phyloP scores from a whole-genome alignment of 2,113 vertebrate species.

The Psittacara wagleri region DNA sequence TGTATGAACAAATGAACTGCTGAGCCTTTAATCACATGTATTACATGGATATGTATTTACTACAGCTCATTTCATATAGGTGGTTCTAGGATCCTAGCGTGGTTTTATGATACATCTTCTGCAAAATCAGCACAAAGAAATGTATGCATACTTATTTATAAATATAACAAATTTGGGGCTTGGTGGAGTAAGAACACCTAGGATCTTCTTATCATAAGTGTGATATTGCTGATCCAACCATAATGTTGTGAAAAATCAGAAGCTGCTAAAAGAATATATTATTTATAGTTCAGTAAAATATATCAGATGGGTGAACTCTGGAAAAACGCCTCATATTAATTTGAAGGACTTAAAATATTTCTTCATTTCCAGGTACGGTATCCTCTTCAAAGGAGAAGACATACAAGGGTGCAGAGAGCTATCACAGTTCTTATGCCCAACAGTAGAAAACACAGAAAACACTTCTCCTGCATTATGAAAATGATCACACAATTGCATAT shows the following conservation, averaged over 20 bases:
- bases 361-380: background rate
- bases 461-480: slow-evolving; percentile 6
- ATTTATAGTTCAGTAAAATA: background rate
- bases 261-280: background rate
- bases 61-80: background rate
- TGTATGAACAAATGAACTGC: background rate
- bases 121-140: background rate
- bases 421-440: background rate
- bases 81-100: background rate
- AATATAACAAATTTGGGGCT: background rate
- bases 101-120: background rate
- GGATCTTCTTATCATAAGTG: background rate
- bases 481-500: background rate
- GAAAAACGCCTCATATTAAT: background rate
- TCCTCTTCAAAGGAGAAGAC: background rate
- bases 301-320: background rate
- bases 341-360: background rate
- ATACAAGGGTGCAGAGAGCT: background rate
- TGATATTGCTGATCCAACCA: background rate
- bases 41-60: background rate
- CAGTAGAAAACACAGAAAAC: slow-evolving; percentile 21
- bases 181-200: background rate
- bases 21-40: background rate
- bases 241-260: background rate
- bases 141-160: background rate